Conservation (phyloP, 2,888 invertebrate species). For the Drosophila meridiana region DNA sequence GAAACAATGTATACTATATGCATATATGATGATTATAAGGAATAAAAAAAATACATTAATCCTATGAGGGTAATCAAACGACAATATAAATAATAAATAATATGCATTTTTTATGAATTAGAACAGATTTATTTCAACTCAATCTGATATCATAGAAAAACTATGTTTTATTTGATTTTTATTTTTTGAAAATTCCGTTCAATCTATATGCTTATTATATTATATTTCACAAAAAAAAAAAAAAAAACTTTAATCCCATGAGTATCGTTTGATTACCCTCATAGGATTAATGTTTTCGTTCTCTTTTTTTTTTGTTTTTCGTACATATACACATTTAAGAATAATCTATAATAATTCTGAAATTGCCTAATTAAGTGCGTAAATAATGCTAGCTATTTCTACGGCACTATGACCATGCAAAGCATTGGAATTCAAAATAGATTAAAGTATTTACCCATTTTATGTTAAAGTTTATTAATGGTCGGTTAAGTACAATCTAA, state of each 20-base stretch:
- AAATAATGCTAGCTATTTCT: neutral
- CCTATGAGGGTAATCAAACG: too few species aligned
- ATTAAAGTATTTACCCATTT: slow-evolving; percentile 63
- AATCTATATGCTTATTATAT: neutral
- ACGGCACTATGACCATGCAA: neutral
- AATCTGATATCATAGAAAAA: neutral
- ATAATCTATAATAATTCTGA: neutral
- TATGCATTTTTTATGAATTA: neutral
- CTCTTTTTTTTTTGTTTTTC: too few species aligned
- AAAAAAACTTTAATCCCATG: neutral
- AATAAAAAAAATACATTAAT: neutral
- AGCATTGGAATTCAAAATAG: neutral
- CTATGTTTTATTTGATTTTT: neutral
- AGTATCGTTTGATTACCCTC: neutral
- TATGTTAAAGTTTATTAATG: slow-evolving; percentile 29
- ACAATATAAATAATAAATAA: neutral
- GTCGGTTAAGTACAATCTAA: slow-evolving; percentile 23
- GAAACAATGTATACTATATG: neutral
- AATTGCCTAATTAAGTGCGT: neutral
- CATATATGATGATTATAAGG: neutral
- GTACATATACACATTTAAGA: neutral
- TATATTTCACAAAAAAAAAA: neutral
- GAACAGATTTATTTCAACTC: neutral
- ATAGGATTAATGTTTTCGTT: neutral
- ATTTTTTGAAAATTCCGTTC: neutral